phyloP scores from a whole-genome alignment of 2,113 vertebrate genomes.

The Bombycilla garrulus region DNA sequence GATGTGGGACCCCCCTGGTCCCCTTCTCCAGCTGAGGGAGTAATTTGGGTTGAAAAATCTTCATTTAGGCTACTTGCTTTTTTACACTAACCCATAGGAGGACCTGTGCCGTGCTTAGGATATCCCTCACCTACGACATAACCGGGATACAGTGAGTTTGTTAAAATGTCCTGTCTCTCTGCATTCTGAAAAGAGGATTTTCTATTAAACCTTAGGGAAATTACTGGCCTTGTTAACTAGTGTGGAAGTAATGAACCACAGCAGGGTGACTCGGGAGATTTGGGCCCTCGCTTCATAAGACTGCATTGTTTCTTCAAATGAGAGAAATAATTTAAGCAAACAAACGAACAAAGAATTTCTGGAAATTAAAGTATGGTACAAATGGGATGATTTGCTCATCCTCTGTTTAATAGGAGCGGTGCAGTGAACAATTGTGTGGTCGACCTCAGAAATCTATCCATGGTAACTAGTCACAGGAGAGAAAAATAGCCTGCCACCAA shows the following conservation, averaged over 20 bases:
- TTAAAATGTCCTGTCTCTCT: neutral
- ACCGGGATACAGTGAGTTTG: neutral
- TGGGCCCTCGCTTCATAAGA: neutral
- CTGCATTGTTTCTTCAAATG: conserved; percentile 60
- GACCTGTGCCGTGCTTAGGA: neutral
- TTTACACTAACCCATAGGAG: neutral
- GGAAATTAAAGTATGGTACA: conserved; percentile 36
- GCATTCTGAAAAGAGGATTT: conserved; percentile 12
- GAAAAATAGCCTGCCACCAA: conserved; percentile 44
- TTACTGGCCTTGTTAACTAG: conserved; percentile 45
- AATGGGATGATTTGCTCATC: conserved; percentile 42
- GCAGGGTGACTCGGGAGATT: conserved; percentile 35
- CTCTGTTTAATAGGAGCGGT: conserved; percentile 1
- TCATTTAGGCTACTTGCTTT: neutral
- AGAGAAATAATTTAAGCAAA: conserved; percentile 63
- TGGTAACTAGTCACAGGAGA: conserved; percentile 55
- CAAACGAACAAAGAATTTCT: conserved; percentile 55
- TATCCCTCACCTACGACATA: neutral
- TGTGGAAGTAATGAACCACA: conserved; percentile 25
- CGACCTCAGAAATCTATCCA: conserved; percentile 59
- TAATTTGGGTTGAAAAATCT: neutral
- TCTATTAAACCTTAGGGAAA: conserved; percentile 57
- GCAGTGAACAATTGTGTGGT: conserved; percentile 35
- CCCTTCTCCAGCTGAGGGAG: neutral
- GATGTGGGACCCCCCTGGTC: neutral